These are phyloP conservation scores for Spheniscus humboldti DNA, from an alignment of 2,797 vertebrate genomes.

Conservation along the genomic window DNA sequence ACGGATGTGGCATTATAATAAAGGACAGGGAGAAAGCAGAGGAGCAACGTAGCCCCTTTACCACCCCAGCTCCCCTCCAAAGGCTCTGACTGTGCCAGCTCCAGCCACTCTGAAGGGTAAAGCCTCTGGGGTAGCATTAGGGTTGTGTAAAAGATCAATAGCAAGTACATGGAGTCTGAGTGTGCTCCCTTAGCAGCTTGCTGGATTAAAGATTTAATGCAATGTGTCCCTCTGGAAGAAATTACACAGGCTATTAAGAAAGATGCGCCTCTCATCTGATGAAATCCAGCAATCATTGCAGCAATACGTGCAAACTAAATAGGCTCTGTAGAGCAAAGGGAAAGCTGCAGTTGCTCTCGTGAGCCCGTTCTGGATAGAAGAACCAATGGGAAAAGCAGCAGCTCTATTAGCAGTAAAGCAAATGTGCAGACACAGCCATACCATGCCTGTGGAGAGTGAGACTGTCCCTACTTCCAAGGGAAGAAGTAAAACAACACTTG, in stretches of 20 bases:
- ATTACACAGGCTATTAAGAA: slow-evolving; percentile 29
- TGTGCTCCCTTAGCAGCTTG: not conserved
- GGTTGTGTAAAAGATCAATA: not conserved
- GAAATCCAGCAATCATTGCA: not conserved
- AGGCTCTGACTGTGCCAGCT: not conserved
- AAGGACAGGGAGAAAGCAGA: not conserved
- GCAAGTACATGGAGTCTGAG: not conserved
- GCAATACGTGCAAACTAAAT: not conserved
- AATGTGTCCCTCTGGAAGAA: slow-evolving; percentile 17
- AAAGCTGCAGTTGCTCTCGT: not conserved
- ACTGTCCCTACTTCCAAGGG: not conserved
- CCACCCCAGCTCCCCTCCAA: not conserved
- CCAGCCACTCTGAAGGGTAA: not conserved
- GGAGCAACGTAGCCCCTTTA: not conserved
- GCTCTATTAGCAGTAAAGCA: not conserved
- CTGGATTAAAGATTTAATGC: slow-evolving; percentile 12
- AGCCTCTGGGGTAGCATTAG: not conserved
- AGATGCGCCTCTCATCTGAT: not conserved
- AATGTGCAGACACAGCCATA: not conserved
- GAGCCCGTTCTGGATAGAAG: not conserved
- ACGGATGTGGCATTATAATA: fast-evolving
- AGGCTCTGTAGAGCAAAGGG: not conserved
- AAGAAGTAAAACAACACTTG: fast-evolving
- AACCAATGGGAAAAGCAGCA: slow-evolving; percentile 1
- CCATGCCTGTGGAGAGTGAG: fast-evolving